Evolutionary conservation across 2,113 vertebrate genomes (phyloP).

Genomic region (Verasper variegatus): DNA sequence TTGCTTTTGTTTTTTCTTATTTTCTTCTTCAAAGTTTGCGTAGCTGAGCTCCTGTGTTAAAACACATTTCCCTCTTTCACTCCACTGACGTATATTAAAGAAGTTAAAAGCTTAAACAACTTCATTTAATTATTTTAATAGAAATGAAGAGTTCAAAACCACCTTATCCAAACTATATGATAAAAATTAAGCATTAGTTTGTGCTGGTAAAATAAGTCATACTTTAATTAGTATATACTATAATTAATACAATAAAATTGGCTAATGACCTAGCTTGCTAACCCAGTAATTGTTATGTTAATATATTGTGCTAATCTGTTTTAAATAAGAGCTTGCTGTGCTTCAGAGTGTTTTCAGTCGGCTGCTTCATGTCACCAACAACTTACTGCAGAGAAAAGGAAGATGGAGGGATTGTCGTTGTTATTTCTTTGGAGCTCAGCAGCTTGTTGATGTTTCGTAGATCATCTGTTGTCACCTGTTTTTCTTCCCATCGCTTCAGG

Average conservation of each 20-base stretch:
- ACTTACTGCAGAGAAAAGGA: slow-evolving; percentile 15
- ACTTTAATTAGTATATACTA: too few relatives aligned
- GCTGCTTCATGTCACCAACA: slow-evolving; percentile 8
- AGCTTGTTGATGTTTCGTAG: slow-evolving; percentile 18
- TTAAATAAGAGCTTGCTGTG: slow-evolving; percentile 15
- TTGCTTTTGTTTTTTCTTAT: too few relatives aligned
- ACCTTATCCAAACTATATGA: not conserved
- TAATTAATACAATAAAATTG: too few relatives aligned
- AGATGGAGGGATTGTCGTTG: slow-evolving; percentile 14
- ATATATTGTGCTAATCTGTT: slow-evolving; percentile 13
- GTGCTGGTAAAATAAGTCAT: too few relatives aligned
- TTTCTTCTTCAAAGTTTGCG: too few relatives aligned
- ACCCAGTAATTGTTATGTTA: not conserved
- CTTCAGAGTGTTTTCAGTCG: slow-evolving; percentile 8
- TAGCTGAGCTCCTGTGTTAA: too few relatives aligned
- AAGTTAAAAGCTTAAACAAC: too few relatives aligned
- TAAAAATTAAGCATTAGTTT: not conserved
- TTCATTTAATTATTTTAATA: too few relatives aligned
- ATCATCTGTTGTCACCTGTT: not conserved
- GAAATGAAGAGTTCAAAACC: not conserved
- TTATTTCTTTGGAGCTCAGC: not conserved
- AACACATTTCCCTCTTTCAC: too few relatives aligned
- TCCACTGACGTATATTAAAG: too few relatives aligned
- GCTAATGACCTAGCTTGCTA: not conserved
- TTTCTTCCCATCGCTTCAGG: not conserved